A percentile compares a stretch with the other conserved stretches of the same genome.
These are phyloP conservation scores for Melanotaenia maccullochi DNA, from an alignment of 2,797 vertebrate species.

Conservation along the genomic window DNA sequence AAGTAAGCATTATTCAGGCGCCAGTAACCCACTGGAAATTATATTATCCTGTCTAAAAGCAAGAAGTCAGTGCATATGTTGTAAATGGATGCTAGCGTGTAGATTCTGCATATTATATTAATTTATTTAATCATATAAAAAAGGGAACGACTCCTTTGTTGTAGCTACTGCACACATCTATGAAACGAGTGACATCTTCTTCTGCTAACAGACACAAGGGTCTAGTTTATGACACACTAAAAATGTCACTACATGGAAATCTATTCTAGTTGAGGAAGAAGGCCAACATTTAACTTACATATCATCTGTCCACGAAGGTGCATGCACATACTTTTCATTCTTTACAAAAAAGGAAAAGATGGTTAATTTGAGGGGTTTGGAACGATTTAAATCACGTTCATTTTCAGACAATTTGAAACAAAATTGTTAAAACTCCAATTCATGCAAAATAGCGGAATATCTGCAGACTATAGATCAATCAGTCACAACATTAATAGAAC, in stretches of 20 bases:
- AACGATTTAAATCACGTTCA: neutral
- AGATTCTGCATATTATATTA: constrained; percentile 28
- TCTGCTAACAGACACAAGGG: constrained; percentile 20
- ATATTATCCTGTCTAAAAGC: constrained; percentile 63
- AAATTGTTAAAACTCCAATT: neutral
- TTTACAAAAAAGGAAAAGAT: constrained; percentile 38
- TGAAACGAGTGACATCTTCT: constrained; percentile 36
- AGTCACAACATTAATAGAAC: neutral
- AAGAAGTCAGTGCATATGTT: constrained; percentile 29
- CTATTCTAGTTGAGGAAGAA: constrained; percentile 20
- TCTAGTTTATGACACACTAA: constrained; percentile 31
- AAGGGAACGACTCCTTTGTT: constrained; percentile 24
- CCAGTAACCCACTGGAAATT: constrained; percentile 63
- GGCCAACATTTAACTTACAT: constrained; percentile 61
- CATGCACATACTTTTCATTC: constrained; percentile 46
- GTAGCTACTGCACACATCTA: constrained; percentile 42
- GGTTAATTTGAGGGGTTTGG: constrained; percentile 3
- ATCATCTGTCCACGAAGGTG: constrained; percentile 51
- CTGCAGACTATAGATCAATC: neutral
- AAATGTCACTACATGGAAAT: constrained; percentile 28
- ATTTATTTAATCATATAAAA: constrained; percentile 58
- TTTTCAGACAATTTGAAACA: neutral
- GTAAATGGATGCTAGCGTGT: constrained; percentile 55
- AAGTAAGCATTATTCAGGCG: constrained; percentile 60
- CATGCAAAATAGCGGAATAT: neutral